Base-by-base conservation (phyloP, 2,888 invertebrate genomes). In the Hydriomena furcata region DNA sequence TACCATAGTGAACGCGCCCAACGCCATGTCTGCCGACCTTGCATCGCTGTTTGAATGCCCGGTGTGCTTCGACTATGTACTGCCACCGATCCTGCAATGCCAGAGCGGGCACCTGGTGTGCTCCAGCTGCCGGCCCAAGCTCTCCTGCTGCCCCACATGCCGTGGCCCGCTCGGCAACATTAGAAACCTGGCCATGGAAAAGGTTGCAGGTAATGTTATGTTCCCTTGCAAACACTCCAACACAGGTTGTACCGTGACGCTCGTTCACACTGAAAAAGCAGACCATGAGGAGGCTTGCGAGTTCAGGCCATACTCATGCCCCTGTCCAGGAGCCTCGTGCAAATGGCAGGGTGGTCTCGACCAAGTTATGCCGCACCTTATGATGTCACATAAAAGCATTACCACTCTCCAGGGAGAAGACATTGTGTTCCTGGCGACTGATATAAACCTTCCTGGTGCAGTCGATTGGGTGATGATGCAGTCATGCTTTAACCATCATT, bases 391-490 rank as follows among this genome's bases (percentile, higher is more conserved):
- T 84, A 99, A 99, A 88, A 98, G 98, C 74, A 99, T 99, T 71
- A 99, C 99, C 10, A 99, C 99, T 40, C 91, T 99, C 54, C 98
- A 99, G 93, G 98, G 97, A 41, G 99, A 99, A 88, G 99, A 99
- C 81, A 99, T 99, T 68, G 99, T 99, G 41, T 99, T 99, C 86
- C 91, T 99, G 67, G 99, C 99, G 1, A 99, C 99, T 27, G 99
- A 99, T 84, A 99, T 99, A 55, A 99, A 99, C 91, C 93, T 99
- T 61, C 99, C 99, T 5, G 99, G 99, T 51, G 99, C 99, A 23
- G 99, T 99, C 6, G 99, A 99, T 84, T 99, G 99, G 99, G 98
- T 98, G 2, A 99, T 99, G 99, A 99, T 99, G 99, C 99, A 99
- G 89, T 98, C 98, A 20, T 99, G 99, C 85, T 99, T 99, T 82